Percentiles rank a stretch among this genome's conserved stretches.
Conservation (phyloP, 2,888 invertebrate species). For the Cheilosia soror region DNA sequence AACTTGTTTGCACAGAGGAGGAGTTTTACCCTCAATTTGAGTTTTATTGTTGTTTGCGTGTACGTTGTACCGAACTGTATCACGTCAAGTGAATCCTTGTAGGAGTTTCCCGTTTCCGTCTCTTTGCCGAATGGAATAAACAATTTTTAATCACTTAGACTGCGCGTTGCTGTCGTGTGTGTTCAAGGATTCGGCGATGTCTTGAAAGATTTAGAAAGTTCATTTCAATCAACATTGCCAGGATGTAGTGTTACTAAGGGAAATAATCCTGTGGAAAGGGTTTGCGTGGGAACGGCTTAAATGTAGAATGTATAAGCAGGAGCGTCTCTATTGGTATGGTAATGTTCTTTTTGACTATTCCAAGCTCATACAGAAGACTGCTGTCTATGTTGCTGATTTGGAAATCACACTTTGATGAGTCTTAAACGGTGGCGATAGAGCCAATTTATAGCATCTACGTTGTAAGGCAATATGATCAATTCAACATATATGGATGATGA, state of each 20-base stretch:
- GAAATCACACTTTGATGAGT: too few relatives aligned
- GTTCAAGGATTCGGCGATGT: not conserved
- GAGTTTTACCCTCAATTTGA: constrained; percentile 49
- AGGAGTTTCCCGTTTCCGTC: not conserved
- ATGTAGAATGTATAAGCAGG: too few relatives aligned
- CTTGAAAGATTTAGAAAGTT: not conserved
- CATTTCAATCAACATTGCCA: not conserved
- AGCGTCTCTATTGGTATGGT: too few relatives aligned
- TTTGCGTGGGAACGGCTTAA: too few relatives aligned
- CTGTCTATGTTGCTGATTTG: too few relatives aligned
- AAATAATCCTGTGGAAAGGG: not conserved
- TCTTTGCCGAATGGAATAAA: constrained; percentile 14
- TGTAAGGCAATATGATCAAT: too few relatives aligned
- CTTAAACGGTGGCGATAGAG: too few relatives aligned
- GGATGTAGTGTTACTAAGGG: not conserved
- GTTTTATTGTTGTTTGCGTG: constrained; percentile 43
- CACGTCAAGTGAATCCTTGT: constrained; percentile 20
- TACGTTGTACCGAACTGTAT: constrained; percentile 1
- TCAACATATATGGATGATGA: too few relatives aligned
- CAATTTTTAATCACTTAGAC: constrained; percentile 49
- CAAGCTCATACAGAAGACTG: too few relatives aligned
- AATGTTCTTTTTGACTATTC: not conserved
- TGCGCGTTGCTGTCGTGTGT: not conserved
- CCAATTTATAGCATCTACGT: too few relatives aligned
- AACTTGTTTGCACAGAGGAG: constrained; percentile 28